phyloP scores from a whole-genome alignment of 2,888 invertebrate genomes.

The Toxonevra muliebris region DNA sequence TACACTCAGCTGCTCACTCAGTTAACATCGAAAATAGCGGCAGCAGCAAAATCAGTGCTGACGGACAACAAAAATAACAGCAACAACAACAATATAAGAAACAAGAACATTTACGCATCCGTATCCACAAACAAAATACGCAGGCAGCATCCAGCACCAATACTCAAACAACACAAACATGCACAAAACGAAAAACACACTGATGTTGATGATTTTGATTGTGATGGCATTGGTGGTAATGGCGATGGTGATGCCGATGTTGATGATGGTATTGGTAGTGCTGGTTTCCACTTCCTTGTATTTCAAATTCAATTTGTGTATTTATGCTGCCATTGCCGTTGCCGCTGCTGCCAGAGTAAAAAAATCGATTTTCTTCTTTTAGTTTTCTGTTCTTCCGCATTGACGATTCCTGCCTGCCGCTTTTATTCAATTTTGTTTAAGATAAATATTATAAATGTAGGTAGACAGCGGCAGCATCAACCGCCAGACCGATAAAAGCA shows the following conservation, averaged over 20 bases:
- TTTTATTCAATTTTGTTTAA: too few species aligned
- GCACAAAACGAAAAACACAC: not conserved
- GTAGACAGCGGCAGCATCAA: slow-evolving; percentile 7
- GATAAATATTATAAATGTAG: too few species aligned
- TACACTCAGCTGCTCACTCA: slow-evolving; percentile 3
- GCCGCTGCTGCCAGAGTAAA: not conserved
- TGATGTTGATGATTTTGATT: slow-evolving; percentile 1
- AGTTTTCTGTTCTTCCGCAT: not conserved
- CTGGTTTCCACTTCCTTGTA: slow-evolving; percentile 35
- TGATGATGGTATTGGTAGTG: not conserved
- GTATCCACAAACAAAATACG: too few species aligned
- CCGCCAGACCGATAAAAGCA: too few species aligned
- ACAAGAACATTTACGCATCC: too few species aligned
- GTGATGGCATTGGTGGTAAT: not conserved
- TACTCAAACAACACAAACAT: not conserved
- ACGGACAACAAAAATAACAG: not conserved
- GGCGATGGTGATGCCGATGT: slow-evolving; percentile 2
- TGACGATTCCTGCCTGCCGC: too few species aligned
- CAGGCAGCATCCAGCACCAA: too few species aligned
- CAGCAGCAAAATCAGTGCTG: not conserved
- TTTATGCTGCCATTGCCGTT: not conserved
- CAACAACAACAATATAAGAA: not conserved
- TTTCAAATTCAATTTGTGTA: slow-evolving; percentile 38
- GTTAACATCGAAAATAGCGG: not conserved
- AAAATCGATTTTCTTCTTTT: slow-evolving; percentile 31